phyloP scores from a whole-genome alignment of 2,113 vertebrate genomes.

The Pipra filicauda region DNA sequence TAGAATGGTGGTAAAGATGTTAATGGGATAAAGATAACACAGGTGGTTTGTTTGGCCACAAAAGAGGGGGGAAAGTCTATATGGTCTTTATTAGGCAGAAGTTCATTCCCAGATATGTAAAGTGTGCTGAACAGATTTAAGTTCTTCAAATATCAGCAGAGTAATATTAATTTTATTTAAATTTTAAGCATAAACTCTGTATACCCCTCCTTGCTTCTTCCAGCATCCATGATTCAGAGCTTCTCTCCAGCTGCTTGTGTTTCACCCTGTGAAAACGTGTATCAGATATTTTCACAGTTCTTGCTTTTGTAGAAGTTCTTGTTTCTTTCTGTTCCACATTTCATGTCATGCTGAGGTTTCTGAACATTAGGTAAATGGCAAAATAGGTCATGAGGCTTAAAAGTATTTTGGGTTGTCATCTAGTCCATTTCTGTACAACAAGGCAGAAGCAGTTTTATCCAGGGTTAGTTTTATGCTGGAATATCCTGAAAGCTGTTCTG shows the following conservation, averaged over 20 bases:
- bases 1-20: not conserved
- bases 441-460: not conserved
- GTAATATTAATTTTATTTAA: not conserved
- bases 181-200: not conserved
- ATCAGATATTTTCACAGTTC: not conserved
- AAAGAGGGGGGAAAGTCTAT: not conserved
- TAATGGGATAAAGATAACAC: not conserved
- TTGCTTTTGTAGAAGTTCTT: not conserved
- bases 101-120: not conserved
- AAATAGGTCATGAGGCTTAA: not conserved
- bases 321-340: not conserved
- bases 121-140: not conserved
- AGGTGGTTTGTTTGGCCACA: rapidly evolving
- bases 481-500: not conserved
- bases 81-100: not conserved
- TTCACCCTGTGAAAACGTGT: not conserved
- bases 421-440: not conserved
- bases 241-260: not conserved
- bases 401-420: not conserved
- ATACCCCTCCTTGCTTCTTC: not conserved
- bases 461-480: not conserved
- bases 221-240: not conserved
- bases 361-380: rapidly evolving
- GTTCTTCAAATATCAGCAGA: not conserved
- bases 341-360: not conserved